Evolutionary conservation across 2,888 invertebrate species (phyloP), one percentile per base, ranked within the genome.

Genomic region (Leucophenga maculata): DNA sequence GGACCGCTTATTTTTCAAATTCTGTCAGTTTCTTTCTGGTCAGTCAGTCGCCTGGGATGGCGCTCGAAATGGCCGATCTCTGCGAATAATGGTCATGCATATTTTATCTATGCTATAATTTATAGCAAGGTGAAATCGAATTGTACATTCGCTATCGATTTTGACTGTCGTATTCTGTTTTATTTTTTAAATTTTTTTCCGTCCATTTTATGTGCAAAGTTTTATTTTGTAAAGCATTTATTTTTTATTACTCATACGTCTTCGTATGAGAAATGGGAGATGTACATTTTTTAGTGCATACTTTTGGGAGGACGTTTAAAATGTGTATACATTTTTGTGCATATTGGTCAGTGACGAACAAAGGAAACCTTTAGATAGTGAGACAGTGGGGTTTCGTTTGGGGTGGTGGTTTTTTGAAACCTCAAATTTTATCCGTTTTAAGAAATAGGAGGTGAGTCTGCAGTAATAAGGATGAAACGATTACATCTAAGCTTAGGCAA

Each of bases 1-100:
- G 26, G 59, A 31, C 59, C 59, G 59, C 59, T 59, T 59, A 59
- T 59, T 59, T 59, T 59, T 59, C 59, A 59, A 59, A 59, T 32
- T 59, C 59, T 59, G 59, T 59, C 59, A 59, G 59, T 59, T 59
- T 31, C 31, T 39, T 39, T 59, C 31, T 59, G 59, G 32, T 32
- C 59, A 32, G 32, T 11, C 11, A 14, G 32, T 32, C 57, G 46
- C 46, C 2, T 46, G 46, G 46, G 46, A 46, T 13, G 14, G 46
- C n/a, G n/a, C 6, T 14, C 46, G 3, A 26, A 26, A 26, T 46
- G n/a, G n/a, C 6, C n/a, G 50, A 16, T 26, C 26, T 26, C 26
- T 18, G 18, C 18, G 20, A 16, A 31, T 59, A 59, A 59, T 59
- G 59, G 6, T 31, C 59, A 32, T 59, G 59, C 32, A 59, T 59